phyloP scores from a whole-genome alignment of 1,140 invertebrate species.

The Apocrypta bakeri region DNA sequence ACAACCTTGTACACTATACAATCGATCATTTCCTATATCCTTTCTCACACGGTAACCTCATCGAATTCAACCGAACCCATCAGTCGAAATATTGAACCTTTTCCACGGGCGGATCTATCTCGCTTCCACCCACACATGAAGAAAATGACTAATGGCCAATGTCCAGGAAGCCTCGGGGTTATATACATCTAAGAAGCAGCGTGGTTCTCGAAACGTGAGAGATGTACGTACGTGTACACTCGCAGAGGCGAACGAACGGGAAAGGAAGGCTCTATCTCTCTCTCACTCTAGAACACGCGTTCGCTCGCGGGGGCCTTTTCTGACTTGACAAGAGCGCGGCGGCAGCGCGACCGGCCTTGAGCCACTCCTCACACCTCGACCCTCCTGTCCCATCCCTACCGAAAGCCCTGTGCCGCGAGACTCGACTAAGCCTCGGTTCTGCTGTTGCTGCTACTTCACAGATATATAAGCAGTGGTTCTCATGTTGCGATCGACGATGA shows the following conservation, averaged over 20 bases:
- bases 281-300: constrained; percentile 15
- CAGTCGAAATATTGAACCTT: neutral
- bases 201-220: neutral
- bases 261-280: constrained; percentile 6
- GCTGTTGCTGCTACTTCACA: constrained; percentile 45
- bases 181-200: neutral
- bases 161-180: neutral
- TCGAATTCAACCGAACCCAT: neutral
- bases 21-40: neutral
- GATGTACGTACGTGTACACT: neutral
- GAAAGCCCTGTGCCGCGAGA: constrained; percentile 7
- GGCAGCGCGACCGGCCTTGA: constrained; percentile 70
- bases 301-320: constrained; percentile 57
- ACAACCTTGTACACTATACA: too few species aligned
- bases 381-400: constrained; percentile 56
- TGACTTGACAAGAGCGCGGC: constrained; percentile 58
- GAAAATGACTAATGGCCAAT: neutral
- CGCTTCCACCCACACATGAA: neutral
- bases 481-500: constrained; percentile 24
- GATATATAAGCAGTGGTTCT: constrained; percentile 41
- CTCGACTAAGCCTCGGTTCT: neutral
- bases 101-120: neutral
- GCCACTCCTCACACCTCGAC: constrained; percentile 57
- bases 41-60: neutral
- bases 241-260: constrained; percentile 33